Percentiles rank a stretch among this genome's conserved stretches.
Conservation (phyloP, 1,140 invertebrate genomes). For the Ridgeia piscesae region DNA sequence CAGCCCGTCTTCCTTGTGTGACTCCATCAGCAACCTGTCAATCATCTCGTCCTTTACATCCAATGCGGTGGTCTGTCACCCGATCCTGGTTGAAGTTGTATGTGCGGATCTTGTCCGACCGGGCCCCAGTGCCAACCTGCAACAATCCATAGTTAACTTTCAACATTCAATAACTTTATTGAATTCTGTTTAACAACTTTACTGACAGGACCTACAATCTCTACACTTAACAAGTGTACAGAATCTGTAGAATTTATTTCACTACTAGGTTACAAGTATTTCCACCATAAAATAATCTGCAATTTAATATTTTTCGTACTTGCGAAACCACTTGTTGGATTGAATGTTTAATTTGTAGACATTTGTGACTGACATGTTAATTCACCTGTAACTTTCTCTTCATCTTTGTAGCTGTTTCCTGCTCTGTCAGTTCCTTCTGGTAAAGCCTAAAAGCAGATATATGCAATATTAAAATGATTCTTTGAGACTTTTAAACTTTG, state of each 20-base stretch:
- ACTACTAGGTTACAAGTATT: no score
- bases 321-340: no score
- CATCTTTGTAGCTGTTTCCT: slow-evolving; percentile 52
- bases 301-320: no score
- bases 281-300: no score
- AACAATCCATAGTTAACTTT: neutral
- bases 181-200: no score
- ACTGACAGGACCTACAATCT: no score
- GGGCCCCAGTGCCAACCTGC: slow-evolving; percentile 74
- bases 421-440: slow-evolving; percentile 69
- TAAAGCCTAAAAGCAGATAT: slow-evolving; percentile 64
- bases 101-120: slow-evolving; percentile 94
- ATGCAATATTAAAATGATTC: no score
- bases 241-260: neutral
- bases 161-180: no score
- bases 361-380: no score
- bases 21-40: slow-evolving; percentile 35
- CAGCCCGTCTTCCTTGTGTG: neutral
- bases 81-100: slow-evolving; percentile 93
- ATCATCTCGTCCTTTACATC: slow-evolving; percentile 56
- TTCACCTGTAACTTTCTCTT: slow-evolving; percentile 56
- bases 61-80: slow-evolving; percentile 88
- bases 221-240: neutral
- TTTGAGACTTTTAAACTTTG: no score
- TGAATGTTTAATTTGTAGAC: no score